phyloP scores from a whole-genome alignment of 2,888 invertebrate genomes.

The Saturnia japonica region DNA sequence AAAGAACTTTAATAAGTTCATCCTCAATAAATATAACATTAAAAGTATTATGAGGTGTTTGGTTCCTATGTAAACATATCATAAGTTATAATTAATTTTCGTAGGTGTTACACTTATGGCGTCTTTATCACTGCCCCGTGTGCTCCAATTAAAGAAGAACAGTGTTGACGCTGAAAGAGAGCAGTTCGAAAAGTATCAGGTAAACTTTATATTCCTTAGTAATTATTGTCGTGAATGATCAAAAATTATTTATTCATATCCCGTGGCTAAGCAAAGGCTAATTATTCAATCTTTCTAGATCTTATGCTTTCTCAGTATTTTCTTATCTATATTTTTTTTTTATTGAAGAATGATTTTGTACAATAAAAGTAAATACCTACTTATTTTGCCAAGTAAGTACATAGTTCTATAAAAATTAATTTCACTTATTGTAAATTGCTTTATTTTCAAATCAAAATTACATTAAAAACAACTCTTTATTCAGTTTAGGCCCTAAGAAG shows the following conservation, averaged over 20 bases:
- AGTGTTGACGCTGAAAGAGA: constrained; percentile 90
- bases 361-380: too few relatives aligned
- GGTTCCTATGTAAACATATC: constrained; percentile 27
- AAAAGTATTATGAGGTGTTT: constrained; percentile 27
- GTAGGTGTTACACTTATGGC: constrained; percentile 82
- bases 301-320: too few relatives aligned
- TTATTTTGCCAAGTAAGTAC: too few relatives aligned
- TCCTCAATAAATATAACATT: neutral
- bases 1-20: neutral
- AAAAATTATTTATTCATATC: too few relatives aligned
- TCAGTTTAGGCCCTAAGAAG: too few relatives aligned
- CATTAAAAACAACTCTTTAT: too few relatives aligned
- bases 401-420: too few relatives aligned
- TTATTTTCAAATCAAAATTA: too few relatives aligned
- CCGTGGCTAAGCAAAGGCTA: too few relatives aligned
- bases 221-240: neutral
- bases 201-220: constrained; percentile 55
- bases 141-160: constrained; percentile 88
- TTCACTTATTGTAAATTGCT: too few relatives aligned
- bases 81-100: constrained; percentile 38
- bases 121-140: constrained; percentile 87
- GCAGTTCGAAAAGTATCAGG: constrained; percentile 92
- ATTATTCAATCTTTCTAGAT: neutral
- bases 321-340: too few relatives aligned
- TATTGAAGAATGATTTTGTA: too few relatives aligned